These are phyloP conservation scores for Umimayanthus kanabou DNA, from an alignment of 92 coral and sea anemone species.

Conservation along the genomic window DNA sequence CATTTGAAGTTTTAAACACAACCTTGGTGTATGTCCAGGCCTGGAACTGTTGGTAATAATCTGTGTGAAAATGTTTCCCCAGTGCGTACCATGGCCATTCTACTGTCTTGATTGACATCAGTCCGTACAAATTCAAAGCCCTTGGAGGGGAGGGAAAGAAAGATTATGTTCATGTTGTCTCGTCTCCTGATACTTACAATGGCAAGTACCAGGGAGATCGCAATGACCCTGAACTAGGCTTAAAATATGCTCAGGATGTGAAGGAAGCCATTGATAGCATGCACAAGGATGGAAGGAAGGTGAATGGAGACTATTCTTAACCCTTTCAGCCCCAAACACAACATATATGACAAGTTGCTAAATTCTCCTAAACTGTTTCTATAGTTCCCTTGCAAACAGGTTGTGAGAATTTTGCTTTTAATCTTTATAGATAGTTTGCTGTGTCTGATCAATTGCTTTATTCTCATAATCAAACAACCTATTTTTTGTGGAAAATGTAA, in stretches of 20 bases:
- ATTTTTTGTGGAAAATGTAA: too few relatives aligned
- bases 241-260: conserved; percentile 83
- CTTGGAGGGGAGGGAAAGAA: conserved; percentile 82
- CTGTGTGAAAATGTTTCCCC: not conserved
- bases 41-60: conserved; percentile 1
- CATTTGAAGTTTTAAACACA: too few relatives aligned
- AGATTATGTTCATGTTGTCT: conserved; percentile 77
- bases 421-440: too few relatives aligned
- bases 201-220: conserved; percentile 81
- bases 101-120: conserved; percentile 77
- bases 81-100: conserved; percentile 99
- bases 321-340: too few relatives aligned
- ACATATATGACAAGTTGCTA: too few relatives aligned
- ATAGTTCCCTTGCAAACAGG: too few relatives aligned
- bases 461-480: too few relatives aligned
- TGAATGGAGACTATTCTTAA: conserved; percentile 5
- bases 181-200: conserved; percentile 89
- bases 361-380: too few relatives aligned
- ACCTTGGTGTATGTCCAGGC: not conserved
- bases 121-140: conserved; percentile 85
- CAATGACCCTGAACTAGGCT: conserved; percentile 78
- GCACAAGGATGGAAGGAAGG: conserved; percentile 79
- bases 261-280: conserved; percentile 77
- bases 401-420: too few relatives aligned
- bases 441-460: too few relatives aligned